Conservation (phyloP, 2,888 invertebrate genomes). For the Rhopalosiphum nymphaeae region DNA sequence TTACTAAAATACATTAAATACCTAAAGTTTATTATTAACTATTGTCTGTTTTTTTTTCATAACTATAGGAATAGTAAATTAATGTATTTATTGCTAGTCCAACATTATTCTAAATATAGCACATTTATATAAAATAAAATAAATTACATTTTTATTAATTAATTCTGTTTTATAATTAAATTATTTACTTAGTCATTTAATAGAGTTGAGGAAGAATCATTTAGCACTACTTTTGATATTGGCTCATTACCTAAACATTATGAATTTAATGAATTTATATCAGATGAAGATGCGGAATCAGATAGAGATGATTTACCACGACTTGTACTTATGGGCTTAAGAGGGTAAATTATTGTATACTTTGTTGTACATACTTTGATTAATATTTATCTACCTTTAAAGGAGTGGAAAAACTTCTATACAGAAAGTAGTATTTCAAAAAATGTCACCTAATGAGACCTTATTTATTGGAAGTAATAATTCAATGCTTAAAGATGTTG, state of each 20-base stretch:
- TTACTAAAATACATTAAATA: neutral
- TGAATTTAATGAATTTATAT: slow-evolving; percentile 82
- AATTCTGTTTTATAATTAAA: neutral
- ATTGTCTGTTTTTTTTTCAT: neutral
- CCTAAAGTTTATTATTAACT: neutral
- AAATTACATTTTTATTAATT: neutral
- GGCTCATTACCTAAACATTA: slow-evolving; percentile 91
- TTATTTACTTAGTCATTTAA: slow-evolving; percentile 68
- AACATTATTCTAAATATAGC: neutral
- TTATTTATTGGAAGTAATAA: slow-evolving; percentile 98
- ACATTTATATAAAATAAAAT: neutral
- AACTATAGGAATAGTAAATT: neutral
- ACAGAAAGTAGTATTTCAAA: slow-evolving; percentile 99
- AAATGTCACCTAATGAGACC: slow-evolving; percentile 99
- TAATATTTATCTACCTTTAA: slow-evolving; percentile 69
- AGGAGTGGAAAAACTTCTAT: slow-evolving; percentile 99
- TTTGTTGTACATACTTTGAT: neutral
- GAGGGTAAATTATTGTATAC: slow-evolving; percentile 76
- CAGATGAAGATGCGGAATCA: slow-evolving; percentile 54
- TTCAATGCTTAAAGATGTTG: slow-evolving; percentile 98
- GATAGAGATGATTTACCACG: slow-evolving; percentile 74
- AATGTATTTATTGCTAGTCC: neutral
- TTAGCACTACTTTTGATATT: slow-evolving; percentile 72
- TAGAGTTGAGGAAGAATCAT: slow-evolving; percentile 72
- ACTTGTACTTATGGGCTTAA: slow-evolving; percentile 93